phyloP scores from a whole-genome alignment of 2,113 vertebrate species.

The Ciconia stormi region DNA sequence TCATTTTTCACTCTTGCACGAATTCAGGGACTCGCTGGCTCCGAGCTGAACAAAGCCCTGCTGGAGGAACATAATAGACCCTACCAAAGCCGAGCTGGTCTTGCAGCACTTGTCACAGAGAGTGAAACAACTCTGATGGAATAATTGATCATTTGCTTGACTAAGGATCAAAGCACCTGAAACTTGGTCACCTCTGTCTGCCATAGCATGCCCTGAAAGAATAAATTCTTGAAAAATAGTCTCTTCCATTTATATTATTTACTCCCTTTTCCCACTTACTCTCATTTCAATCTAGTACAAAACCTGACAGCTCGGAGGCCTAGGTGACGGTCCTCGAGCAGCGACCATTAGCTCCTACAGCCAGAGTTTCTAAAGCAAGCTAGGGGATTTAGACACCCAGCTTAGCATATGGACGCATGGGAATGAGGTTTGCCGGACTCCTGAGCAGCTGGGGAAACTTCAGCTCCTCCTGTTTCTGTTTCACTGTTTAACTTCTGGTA shows the following conservation, averaged over 20 bases:
- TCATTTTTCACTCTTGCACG: not conserved
- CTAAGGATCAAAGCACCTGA: not conserved
- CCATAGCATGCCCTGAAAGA: not conserved
- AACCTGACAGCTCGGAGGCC: not conserved
- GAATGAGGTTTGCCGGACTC: not conserved
- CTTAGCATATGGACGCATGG: not conserved
- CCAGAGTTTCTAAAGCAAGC: rapidly evolving
- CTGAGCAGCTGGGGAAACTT: not conserved
- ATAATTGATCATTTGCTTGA: not conserved
- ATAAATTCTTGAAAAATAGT: not conserved
- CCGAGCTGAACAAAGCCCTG: not conserved
- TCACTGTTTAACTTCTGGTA: rapidly evolving
- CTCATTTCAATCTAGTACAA: not conserved
- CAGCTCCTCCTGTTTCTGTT: not conserved
- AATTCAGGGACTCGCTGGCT: not conserved
- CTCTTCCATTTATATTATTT: not conserved
- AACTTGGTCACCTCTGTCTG: not conserved
- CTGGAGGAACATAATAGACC: not conserved
- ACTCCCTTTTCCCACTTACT: not conserved
- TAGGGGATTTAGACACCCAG: not conserved
- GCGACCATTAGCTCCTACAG: rapidly evolving
- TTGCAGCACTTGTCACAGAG: not conserved
- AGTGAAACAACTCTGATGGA: not conserved
- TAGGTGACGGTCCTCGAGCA: not conserved
- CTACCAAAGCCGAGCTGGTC: not conserved